Percentiles rank a stretch among this genome's conserved stretches.
Evolutionary conservation across 2,797 vertebrate species (phyloP).

Genomic region (Danio jaintianensis): DNA sequence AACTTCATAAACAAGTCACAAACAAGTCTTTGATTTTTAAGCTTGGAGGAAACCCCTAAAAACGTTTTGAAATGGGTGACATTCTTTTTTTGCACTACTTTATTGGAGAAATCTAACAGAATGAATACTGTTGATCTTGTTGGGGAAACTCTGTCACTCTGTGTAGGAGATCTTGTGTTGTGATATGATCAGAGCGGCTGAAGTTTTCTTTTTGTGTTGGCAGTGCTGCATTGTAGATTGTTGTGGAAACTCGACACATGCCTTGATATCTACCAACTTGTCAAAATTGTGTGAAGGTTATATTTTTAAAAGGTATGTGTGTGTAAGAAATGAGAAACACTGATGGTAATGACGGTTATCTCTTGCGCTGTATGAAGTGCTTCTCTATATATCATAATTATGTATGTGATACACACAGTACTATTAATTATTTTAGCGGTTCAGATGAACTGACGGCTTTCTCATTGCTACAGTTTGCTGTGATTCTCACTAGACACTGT

Average conservation of each 20-base stretch:
- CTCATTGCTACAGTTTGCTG: neutral
- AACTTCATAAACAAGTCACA: constrained; percentile 10
- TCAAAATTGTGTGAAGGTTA: neutral
- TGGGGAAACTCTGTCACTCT: constrained; percentile 23
- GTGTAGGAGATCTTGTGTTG: neutral
- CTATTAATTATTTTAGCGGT: neutral
- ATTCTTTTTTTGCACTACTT: constrained; percentile 17
- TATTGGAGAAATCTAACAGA: constrained; percentile 6
- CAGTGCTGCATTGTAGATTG: constrained; percentile 9
- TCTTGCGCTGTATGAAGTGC: neutral
- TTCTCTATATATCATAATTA: neutral
- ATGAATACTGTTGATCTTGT: constrained; percentile 38
- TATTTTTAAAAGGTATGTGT: neutral
- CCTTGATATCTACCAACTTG: constrained; percentile 18
- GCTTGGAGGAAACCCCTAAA: constrained; percentile 8
- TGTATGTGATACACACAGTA: neutral
- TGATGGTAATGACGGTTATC: constrained; percentile 17
- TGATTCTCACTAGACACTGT: neutral
- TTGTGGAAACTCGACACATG: constrained; percentile 2
- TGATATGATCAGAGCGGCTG: constrained; percentile 32
- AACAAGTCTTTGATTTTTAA: constrained; percentile 25
- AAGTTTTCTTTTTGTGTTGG: constrained; percentile 21
- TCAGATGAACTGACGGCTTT: neutral
- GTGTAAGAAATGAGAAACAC: constrained; percentile 4
- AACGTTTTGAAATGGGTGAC: constrained; percentile 17